Evolutionary conservation across 2,888 invertebrate species (phyloP).

Genomic region (Baronia brevicornis): DNA sequence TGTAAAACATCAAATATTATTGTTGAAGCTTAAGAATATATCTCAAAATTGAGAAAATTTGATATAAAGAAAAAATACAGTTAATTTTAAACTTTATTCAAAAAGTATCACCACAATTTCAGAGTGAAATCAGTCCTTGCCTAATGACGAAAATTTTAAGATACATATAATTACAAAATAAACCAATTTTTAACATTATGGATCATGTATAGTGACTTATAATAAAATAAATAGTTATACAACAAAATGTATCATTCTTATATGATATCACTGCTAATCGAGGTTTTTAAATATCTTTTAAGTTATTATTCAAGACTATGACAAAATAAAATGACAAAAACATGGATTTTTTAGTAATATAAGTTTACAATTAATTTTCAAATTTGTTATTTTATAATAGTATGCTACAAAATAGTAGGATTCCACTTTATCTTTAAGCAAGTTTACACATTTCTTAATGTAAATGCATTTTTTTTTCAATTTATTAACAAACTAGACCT

Average conservation of each 20-base stretch:
- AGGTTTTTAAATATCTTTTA: too few relatives aligned
- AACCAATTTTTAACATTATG: conserved; percentile 9
- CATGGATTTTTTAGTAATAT: too few relatives aligned
- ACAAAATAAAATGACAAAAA: too few relatives aligned
- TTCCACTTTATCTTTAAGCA: conserved; percentile 10
- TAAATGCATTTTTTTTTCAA: conserved; percentile 12
- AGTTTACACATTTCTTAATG: conserved; percentile 5
- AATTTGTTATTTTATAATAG: too few relatives aligned
- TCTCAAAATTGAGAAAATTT: background rate
- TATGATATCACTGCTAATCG: too few relatives aligned
- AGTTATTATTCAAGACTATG: too few relatives aligned
- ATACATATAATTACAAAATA: conserved; percentile 18
- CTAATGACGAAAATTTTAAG: conserved; percentile 27
- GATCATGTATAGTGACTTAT: conserved; percentile 4
- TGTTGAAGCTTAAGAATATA: too few relatives aligned
- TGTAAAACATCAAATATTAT: conserved; percentile 7
- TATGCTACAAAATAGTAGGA: conserved; percentile 14
- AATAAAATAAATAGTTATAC: conserved; percentile 5
- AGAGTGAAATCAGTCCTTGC: conserved; percentile 52
- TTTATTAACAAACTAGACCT: too few relatives aligned
- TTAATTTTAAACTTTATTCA: conserved; percentile 49
- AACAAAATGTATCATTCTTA: too few relatives aligned
- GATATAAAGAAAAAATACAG: conserved; percentile 12
- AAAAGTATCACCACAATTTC: conserved; percentile 65
- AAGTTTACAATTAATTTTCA: too few relatives aligned